Base-by-base conservation (phyloP, 2,113 vertebrate species). In the Onychostoma macrolepis region DNA sequence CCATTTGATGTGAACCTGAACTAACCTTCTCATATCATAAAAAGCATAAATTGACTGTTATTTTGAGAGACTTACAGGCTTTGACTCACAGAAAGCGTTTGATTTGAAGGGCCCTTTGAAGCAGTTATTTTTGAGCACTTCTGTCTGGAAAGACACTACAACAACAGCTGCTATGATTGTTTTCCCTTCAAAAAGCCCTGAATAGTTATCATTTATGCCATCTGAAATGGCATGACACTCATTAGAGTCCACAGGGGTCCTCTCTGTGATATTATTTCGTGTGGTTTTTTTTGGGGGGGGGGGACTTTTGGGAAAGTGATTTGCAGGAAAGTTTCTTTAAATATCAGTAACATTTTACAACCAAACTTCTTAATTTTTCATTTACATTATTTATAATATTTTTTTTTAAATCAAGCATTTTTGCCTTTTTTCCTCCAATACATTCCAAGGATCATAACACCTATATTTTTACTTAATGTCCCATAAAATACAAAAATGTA, bases 111-210 rank as follows among this genome's bases (percentile, higher is more conserved):
- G 38, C 72, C 41, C 41, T 28, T 76, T 76, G n/a, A 48, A 76
- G 74, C 41, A 76, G 41, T 75, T 75, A 43, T 48, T 76, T 76
- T 48, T 76, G 12, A 76, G 74, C 74, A 76, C n/a, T 76, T 76
- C 41, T 26, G n/a, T 48, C 74, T 28, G 41, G 41, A 76, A 76
- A 76, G 38, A 48, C 74, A 45, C 72, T 48, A 15, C 72, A 76
- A 28, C n/a, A 75, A 26, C 72, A 76, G n/a, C 13, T 76, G 41
- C 41, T 48, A 26, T 76, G 74, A 56, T 53, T 79, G 48, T 79
- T 36, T 79, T 56, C 19, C 15, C 50, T 79, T 79, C 76, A 21
- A 36, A 30, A 33, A 36, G 76, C 48, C 43, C 48, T 56, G 48
- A 79, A 26, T 33, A 36, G 45, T 30, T 56, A 6, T 36, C 17